These are phyloP conservation scores for Anoncus sp. DNA, from an alignment of 2,888 invertebrate species.

Conservation along the genomic window DNA sequence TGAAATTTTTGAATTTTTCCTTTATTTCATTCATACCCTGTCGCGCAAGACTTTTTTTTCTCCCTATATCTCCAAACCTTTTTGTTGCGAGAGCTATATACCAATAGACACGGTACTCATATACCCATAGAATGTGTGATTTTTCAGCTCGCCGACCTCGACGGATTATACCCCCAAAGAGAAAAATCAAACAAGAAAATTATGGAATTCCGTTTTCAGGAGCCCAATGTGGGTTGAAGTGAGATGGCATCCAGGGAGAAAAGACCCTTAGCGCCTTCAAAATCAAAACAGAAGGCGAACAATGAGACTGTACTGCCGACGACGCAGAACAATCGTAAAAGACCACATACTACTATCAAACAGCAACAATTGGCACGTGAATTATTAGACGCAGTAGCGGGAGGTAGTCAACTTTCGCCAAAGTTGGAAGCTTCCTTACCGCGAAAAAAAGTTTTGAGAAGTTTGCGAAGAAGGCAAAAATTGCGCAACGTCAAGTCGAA, in stretches of 20 bases:
- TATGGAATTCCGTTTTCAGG: slow-evolving; percentile 75
- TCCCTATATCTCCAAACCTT: too few species aligned
- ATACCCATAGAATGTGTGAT: slow-evolving; percentile 35
- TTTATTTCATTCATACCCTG: too few species aligned
- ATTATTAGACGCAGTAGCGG: slow-evolving; percentile 80
- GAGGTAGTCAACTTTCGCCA: slow-evolving; percentile 79
- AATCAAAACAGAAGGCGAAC: slow-evolving; percentile 81
- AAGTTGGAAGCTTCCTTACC: slow-evolving; percentile 79
- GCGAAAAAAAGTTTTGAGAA: slow-evolving; percentile 79
- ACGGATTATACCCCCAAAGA: slow-evolving; percentile 21
- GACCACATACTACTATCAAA: slow-evolving; percentile 72
- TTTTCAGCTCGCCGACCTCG: slow-evolving; percentile 32
- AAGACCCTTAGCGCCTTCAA: slow-evolving; percentile 82
- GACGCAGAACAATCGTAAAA: slow-evolving; percentile 74
- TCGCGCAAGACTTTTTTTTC: too few species aligned
- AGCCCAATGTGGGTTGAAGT: slow-evolving; percentile 83
- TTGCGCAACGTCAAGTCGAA: slow-evolving; percentile 76
- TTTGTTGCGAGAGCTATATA: background rate
- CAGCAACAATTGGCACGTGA: slow-evolving; percentile 76
- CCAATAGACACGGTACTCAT: background rate
- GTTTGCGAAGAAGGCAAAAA: slow-evolving; percentile 79
- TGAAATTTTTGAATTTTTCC: background rate
- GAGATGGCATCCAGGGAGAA: slow-evolving; percentile 84
- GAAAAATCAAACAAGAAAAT: slow-evolving; percentile 45
- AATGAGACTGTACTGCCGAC: slow-evolving; percentile 78